A percentile compares a stretch with the other conserved stretches of the same genome.
phyloP scores from a whole-genome alignment of 2,888 invertebrate species.

The Macroteleia sp. region DNA sequence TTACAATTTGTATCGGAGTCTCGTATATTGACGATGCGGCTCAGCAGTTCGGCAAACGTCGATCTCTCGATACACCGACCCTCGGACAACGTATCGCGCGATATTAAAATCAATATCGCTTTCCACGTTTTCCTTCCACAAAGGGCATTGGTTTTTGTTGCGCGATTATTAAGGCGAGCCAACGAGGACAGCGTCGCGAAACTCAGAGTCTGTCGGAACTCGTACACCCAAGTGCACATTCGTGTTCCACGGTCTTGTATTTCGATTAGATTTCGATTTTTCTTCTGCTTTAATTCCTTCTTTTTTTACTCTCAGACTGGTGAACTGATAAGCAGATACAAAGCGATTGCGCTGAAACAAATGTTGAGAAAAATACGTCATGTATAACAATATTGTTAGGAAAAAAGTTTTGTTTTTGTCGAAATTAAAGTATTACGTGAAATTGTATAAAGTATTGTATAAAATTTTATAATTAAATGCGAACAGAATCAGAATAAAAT shows the following conservation, averaged over 20 bases:
- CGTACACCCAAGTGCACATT: not conserved
- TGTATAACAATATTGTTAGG: too few relatives aligned
- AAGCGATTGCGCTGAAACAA: not conserved
- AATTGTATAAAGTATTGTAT: too few relatives aligned
- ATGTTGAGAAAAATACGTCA: too few relatives aligned
- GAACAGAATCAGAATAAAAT: too few relatives aligned
- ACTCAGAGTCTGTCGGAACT: too few relatives aligned
- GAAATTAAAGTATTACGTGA: too few relatives aligned
- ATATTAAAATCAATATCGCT: conserved; percentile 73
- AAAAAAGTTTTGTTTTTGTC: too few relatives aligned
- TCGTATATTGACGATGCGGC: conserved; percentile 76
- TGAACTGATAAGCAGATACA: conserved; percentile 13
- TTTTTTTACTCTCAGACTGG: not conserved
- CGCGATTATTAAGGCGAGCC: conserved; percentile 30
- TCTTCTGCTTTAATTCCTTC: not conserved
- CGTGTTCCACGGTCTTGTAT: conserved; percentile 11
- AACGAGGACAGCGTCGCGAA: not conserved
- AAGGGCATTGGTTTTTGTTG: conserved; percentile 14
- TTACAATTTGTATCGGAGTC: conserved; percentile 68
- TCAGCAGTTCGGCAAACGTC: conserved; percentile 74
- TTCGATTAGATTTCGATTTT: conserved; percentile 26
- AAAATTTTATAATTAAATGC: too few relatives aligned
- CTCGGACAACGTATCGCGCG: conserved; percentile 66
- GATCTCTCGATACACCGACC: conserved; percentile 43
- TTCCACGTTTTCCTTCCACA: too few relatives aligned